Evolutionary conservation across 2,113 vertebrate genomes (phyloP).

Genomic region (Tor tambroides): DNA sequence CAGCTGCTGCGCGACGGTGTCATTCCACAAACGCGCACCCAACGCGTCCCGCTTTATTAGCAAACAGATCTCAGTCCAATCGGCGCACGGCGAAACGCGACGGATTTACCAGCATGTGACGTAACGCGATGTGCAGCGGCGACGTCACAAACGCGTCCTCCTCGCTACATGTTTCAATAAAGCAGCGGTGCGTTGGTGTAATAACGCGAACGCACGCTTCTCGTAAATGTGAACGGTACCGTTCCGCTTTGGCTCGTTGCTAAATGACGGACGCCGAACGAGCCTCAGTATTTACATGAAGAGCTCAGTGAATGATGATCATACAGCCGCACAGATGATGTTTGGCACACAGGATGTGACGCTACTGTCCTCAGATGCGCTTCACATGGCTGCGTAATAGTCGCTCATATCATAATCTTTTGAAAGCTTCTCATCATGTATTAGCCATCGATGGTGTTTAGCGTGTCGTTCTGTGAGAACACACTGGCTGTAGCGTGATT

Average conservation of each 20-base stretch:
- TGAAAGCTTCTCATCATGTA: neutral
- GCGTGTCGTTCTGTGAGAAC: neutral
- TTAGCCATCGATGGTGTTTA: neutral
- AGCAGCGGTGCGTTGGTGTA: neutral
- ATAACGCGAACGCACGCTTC: neutral
- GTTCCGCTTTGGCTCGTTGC: no score
- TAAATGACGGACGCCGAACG: neutral
- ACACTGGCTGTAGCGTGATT: no score
- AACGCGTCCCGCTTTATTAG: neutral
- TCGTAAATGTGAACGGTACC: neutral
- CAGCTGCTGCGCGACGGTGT: neutral
- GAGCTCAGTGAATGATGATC: neutral
- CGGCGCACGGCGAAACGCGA: constrained; percentile 7
- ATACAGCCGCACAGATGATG: neutral
- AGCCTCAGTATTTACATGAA: neutral
- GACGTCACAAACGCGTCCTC: neutral
- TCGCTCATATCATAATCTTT: neutral
- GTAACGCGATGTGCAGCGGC: neutral
- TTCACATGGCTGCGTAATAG: neutral
- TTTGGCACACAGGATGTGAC: neutral
- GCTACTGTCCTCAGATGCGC: neutral
- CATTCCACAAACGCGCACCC: neutral
- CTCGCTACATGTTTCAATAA: neutral
- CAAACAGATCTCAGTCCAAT: neutral
- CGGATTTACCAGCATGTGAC: constrained; percentile 15